Evolutionary conservation across 2,113 vertebrate species (phyloP), one percentile per base, ranked within the genome.

Genomic region (Ranitomeya imitator): DNA sequence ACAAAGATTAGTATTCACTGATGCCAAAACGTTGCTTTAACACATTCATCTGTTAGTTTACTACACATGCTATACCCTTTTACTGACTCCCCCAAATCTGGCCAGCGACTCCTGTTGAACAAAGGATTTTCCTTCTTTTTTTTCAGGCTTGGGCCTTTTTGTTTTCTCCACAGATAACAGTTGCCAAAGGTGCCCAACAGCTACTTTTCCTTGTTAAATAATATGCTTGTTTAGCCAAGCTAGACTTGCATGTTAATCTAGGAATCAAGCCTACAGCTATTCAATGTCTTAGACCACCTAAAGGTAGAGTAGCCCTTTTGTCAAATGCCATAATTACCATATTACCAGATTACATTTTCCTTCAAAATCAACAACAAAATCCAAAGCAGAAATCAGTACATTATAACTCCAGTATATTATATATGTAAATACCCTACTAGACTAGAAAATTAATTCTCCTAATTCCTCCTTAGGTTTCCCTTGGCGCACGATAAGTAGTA

Each of bases 261-360:
- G 3, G 3, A 76, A 52, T 76, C 9, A 11, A 76, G 16, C 73
- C 71, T 6, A 14, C 37, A 19, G 37, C 73, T 76, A 7, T 45
- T 74, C 7, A 16, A 4, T 51, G 73, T 31, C 7, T 76, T 12
- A 11, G 45, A 2, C 73, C 37, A 21, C 73, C 45, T 21, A 21
- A 76, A 45, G 31, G 71, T 74, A 74, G 0, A 45, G 6, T 9
- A 76, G 73, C 18, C 45, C 45, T 76, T 76, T 76, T 21, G 18
- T 21, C 19, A 76, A 21, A 76, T 76, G 18, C 52, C 73, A 76
- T 51, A 52, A 76, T 76, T 76, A 76, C 37, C 73, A 76, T 76
- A 76, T 14, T 52, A 18, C 45, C 73, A 52, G 18, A 76, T 51
- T 3, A 76, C 3, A 21, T 21, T 21, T 76, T 52, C 7, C 37